Conservation (phyloP, 2,888 invertebrate species). For the Plagiodera versicolora region DNA sequence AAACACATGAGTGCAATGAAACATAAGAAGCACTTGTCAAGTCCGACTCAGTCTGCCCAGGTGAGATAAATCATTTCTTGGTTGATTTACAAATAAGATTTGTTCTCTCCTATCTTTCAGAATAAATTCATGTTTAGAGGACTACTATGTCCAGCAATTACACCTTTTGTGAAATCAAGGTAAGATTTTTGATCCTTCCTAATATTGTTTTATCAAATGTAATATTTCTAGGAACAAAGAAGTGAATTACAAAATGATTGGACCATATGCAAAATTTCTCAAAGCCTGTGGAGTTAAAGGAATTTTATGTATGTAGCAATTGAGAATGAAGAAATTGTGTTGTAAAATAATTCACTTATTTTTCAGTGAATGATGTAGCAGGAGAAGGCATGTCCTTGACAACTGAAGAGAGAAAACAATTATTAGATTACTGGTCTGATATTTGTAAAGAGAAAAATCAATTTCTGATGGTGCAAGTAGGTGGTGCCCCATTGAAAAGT, state of each 20-base stretch:
- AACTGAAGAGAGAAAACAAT: constrained; percentile 66
- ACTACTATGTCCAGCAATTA: constrained; percentile 49
- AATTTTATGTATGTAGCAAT: constrained; percentile 33
- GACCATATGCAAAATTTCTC: constrained; percentile 66
- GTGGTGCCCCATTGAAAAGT: constrained; percentile 69
- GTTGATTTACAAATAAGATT: too few species aligned
- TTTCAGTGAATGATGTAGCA: constrained; percentile 75
- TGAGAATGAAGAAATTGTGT: background rate
- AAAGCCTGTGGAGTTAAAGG: constrained; percentile 63
- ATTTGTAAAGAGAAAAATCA: constrained; percentile 60
- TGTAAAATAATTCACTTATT: background rate
- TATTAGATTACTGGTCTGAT: constrained; percentile 67
- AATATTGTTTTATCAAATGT: background rate
- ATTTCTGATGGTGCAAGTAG: constrained; percentile 73
- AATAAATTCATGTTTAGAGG: constrained; percentile 49
- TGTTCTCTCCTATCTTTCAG: constrained; percentile 33
- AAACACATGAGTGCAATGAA: constrained; percentile 51
- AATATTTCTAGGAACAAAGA: constrained; percentile 39
- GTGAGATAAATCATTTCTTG: constrained; percentile 23
- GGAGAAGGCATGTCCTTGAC: constrained; percentile 75
- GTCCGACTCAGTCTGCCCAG: constrained; percentile 36
- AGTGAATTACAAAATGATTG: constrained; percentile 38
- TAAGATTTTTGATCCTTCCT: constrained; percentile 22
- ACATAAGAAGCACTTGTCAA: constrained; percentile 42
- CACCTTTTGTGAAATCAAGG: constrained; percentile 46